Conservation (phyloP, 2,888 invertebrate species). For the Athrips mouffetella region DNA sequence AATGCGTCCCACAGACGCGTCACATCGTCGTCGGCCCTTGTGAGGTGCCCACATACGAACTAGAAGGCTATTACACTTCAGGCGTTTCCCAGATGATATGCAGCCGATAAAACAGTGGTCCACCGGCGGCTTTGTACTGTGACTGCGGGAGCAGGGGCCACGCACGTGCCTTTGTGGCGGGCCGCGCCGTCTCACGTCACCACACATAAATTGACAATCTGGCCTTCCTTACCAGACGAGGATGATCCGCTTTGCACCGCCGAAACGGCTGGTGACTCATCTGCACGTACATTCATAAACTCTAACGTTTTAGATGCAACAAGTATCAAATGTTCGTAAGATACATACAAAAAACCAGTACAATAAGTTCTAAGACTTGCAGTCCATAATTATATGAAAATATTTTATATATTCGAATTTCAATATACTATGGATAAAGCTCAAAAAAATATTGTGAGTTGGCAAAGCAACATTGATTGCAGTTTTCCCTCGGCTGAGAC, state of each 20-base stretch:
- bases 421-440: no score
- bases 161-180: constrained; percentile 67
- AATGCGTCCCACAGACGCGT: constrained; percentile 57
- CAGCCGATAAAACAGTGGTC: constrained; percentile 47
- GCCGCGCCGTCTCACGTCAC: constrained; percentile 63
- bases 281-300: neutral
- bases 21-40: constrained; percentile 60
- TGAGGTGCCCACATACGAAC: constrained; percentile 61
- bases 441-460: constrained; percentile 12
- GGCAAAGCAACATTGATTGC: constrained; percentile 5
- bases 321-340: no score
- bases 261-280: constrained; percentile 14
- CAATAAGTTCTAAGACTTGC: no score
- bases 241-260: constrained; percentile 17
- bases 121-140: constrained; percentile 52
- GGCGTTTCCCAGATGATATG: constrained; percentile 48
- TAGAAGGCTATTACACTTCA: constrained; percentile 64
- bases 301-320: no score
- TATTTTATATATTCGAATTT: no score
- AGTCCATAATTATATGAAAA: no score
- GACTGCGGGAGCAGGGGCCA: constrained; percentile 59
- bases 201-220: constrained; percentile 65
- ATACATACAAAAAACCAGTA: no score
- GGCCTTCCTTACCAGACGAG: constrained; percentile 45
- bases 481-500: constrained; percentile 5